A percentile compares a stretch with the other conserved stretches of the same genome.
These are phyloP conservation scores for Rallus crepitans DNA, from an alignment of 2,797 vertebrate genomes.

Conservation along the genomic window DNA sequence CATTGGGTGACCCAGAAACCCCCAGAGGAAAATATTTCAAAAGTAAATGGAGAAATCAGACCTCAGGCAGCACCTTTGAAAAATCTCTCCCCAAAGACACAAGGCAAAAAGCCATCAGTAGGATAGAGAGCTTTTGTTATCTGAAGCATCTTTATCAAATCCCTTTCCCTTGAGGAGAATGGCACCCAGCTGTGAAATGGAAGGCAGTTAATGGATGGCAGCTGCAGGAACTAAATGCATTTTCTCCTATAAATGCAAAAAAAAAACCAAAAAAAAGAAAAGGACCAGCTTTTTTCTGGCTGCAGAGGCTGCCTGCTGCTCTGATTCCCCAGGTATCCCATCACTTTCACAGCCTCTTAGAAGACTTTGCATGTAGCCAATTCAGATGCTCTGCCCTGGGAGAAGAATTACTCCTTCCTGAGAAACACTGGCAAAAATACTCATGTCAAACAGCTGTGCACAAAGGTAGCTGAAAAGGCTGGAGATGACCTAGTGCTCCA, in stretches of 20 bases:
- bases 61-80: not conserved
- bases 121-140: not conserved
- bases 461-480: not conserved
- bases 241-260: not conserved
- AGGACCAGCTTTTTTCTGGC: not conserved
- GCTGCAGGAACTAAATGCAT: not conserved
- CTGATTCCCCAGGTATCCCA: not conserved
- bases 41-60: not conserved
- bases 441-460: fast-evolving
- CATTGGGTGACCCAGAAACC: not conserved
- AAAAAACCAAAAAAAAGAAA: not conserved
- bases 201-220: not conserved
- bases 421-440: not conserved
- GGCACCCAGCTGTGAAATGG: not conserved
- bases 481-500: not conserved
- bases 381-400: not conserved
- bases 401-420: not conserved
- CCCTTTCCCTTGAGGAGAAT: not conserved
- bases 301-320: not conserved
- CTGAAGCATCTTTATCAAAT: not conserved
- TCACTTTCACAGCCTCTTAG: not conserved
- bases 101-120: not conserved
- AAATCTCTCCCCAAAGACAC: not conserved
- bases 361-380: not conserved
- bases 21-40: not conserved